These are phyloP conservation scores for Edolisoma coerulescens DNA, from an alignment of 2,113 vertebrate genomes.

Conservation along the genomic window DNA sequence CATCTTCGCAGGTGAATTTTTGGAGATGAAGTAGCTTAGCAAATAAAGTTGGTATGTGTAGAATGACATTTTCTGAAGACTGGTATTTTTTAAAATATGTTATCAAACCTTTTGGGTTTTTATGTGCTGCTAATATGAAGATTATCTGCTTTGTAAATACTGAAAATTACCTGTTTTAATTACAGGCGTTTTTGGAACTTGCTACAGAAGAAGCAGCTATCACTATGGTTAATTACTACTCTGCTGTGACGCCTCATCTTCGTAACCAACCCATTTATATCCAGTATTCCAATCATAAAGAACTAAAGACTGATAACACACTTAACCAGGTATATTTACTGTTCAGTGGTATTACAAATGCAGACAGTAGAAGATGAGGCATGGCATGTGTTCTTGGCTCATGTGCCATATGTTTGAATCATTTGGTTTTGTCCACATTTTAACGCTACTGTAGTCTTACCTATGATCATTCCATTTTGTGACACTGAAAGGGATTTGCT, in stretches of 20 bases:
- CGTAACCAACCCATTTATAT: conserved; percentile 94
- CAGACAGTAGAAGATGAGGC: background rate
- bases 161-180: background rate
- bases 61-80: background rate
- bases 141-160: background rate
- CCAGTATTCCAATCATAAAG: conserved; percentile 98
- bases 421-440: background rate
- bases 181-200: conserved; percentile 93
- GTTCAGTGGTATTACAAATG: background rate
- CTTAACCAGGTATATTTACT: conserved; percentile 86
- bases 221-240: conserved; percentile 97
- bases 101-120: background rate
- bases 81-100: background rate
- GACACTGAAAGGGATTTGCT: background rate
- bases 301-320: conserved; percentile 93
- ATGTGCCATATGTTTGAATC: background rate
- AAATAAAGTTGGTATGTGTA: background rate
- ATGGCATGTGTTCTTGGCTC: background rate
- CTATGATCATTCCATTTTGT: background rate
- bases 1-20: background rate
- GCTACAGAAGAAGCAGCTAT: conserved; percentile 95
- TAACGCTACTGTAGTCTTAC: background rate
- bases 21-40: background rate
- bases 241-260: conserved; percentile 89
- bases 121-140: background rate